phyloP scores from a whole-genome alignment of 2,888 invertebrate species.

The Chrysomela aeneicollis region DNA sequence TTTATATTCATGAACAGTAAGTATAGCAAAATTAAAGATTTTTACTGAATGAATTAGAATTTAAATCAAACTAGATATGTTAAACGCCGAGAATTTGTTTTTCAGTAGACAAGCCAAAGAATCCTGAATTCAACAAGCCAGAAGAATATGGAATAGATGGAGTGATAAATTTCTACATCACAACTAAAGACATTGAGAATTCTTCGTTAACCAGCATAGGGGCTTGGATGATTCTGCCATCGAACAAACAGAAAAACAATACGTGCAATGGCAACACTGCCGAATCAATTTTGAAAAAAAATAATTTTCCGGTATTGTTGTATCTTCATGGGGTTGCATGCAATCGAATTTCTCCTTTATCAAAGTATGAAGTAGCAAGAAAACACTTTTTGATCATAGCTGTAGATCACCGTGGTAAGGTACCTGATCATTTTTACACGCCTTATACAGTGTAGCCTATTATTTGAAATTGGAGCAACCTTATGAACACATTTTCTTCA shows the following conservation, averaged over 20 bases:
- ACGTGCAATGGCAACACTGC: slow-evolving; percentile 16
- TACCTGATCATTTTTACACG: not conserved
- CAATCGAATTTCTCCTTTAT: slow-evolving; percentile 32
- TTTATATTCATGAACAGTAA: slow-evolving; percentile 79
- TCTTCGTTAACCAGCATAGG: slow-evolving; percentile 62
- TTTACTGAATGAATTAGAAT: too few relatives aligned
- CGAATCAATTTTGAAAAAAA: slow-evolving; percentile 33
- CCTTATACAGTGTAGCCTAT: not conserved
- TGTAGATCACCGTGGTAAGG: slow-evolving; percentile 82
- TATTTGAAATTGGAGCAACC: not conserved
- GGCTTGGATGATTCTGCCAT: slow-evolving; percentile 49
- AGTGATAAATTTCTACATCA: slow-evolving; percentile 46
- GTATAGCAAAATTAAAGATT: slow-evolving; percentile 51
- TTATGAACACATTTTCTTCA: too few relatives aligned
- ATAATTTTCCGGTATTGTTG: slow-evolving; percentile 39
- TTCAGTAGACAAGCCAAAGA: slow-evolving; percentile 42
- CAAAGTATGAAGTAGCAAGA: slow-evolving; percentile 64
- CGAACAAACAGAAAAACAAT: too few relatives aligned
- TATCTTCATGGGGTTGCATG: slow-evolving; percentile 49
- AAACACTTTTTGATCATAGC: slow-evolving; percentile 78
- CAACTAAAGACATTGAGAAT: slow-evolving; percentile 50
- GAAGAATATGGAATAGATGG: slow-evolving; percentile 43
- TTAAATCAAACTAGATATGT: too few relatives aligned
- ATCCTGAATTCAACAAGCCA: slow-evolving; percentile 45
- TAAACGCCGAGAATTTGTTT: too few relatives aligned